Conservation (phyloP, 64 coral and sea anemone species). For the Dendronephthya gigantea region DNA sequence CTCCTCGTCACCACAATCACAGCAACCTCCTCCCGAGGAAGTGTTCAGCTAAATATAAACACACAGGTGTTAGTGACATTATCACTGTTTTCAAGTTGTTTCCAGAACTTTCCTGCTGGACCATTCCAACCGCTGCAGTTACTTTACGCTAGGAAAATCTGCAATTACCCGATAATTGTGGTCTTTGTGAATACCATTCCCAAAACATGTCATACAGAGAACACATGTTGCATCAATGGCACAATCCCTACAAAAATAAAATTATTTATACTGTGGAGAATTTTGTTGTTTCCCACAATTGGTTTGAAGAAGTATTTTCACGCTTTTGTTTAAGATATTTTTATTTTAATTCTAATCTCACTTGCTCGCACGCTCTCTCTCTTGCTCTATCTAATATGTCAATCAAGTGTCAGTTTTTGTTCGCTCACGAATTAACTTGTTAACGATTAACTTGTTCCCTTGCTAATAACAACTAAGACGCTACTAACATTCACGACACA, state of each 20-base stretch:
- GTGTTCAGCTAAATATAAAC: slow-evolving; percentile 64
- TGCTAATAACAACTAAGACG: too few relatives aligned
- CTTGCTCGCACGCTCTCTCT: too few relatives aligned
- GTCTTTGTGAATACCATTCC: slow-evolving; percentile 89
- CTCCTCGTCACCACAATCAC: slow-evolving; percentile 96
- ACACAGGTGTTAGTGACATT: background rate
- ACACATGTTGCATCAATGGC: slow-evolving; percentile 82
- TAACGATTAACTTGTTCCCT: too few relatives aligned
- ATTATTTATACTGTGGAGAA: background rate
- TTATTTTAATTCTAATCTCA: too few relatives aligned
- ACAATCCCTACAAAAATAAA: slow-evolving; percentile 53
- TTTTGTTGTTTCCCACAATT: too few relatives aligned
- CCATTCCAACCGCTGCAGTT: background rate
- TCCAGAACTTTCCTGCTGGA: background rate
- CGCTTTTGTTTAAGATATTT: too few relatives aligned
- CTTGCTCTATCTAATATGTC: too few relatives aligned
- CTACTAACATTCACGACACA: too few relatives aligned
- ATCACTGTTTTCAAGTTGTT: too few relatives aligned
- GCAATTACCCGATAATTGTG: slow-evolving; percentile 27
- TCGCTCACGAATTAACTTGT: too few relatives aligned
- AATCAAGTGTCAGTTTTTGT: too few relatives aligned
- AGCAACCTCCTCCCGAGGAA: slow-evolving; percentile 77
- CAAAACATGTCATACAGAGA: slow-evolving; percentile 93
- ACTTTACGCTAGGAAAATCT: background rate
- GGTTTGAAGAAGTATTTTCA: too few relatives aligned